These are phyloP conservation scores for Uromys caudimaculatus DNA, from an alignment of 2,797 vertebrate genomes.

Conservation along the genomic window DNA sequence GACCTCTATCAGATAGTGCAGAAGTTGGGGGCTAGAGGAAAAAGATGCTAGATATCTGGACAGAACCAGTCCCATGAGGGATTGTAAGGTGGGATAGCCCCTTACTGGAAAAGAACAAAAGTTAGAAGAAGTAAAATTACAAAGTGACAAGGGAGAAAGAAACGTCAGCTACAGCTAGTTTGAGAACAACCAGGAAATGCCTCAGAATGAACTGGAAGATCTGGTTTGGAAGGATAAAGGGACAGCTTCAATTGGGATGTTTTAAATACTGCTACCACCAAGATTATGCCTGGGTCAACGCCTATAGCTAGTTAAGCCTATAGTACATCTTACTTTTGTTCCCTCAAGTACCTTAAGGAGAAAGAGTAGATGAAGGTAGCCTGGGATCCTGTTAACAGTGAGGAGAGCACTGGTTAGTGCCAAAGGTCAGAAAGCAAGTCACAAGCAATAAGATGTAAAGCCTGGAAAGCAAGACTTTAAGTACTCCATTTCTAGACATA, in stretches of 20 bases:
- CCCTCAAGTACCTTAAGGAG: neutral
- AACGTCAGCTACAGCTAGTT: neutral
- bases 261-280: neutral
- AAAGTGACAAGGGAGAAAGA: neutral
- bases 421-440: neutral
- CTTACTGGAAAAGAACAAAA: neutral
- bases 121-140: neutral
- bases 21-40: neutral
- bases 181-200: neutral
- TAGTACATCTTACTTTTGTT: neutral
- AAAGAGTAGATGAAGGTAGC: conserved; percentile 16
- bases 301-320: neutral
- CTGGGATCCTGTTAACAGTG: neutral
- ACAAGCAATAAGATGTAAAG: neutral
- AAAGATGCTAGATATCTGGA: neutral
- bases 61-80: neutral
- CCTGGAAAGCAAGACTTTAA: neutral
- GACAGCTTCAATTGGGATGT: neutral
- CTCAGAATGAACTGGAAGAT: neutral
- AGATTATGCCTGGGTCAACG: neutral
- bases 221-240: neutral
- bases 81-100: neutral
- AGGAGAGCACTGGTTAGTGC: neutral
- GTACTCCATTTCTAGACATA: neutral
- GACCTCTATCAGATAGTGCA: neutral